These are phyloP conservation scores for Chironomus tentans DNA, from an alignment of 2,888 invertebrate genomes.

Conservation along the genomic window DNA sequence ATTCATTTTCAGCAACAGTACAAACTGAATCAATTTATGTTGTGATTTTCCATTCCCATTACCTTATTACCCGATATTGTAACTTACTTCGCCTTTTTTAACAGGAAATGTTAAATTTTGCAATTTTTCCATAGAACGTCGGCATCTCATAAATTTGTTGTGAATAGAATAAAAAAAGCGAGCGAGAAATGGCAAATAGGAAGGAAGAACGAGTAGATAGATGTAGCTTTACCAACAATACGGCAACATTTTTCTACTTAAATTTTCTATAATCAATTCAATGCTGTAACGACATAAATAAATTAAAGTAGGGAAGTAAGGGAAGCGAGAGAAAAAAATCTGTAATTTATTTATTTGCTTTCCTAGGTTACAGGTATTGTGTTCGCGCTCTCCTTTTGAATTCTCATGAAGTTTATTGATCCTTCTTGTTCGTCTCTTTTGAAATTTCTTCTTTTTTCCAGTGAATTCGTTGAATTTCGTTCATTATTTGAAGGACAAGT, in stretches of 20 bases:
- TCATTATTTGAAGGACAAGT: neutral
- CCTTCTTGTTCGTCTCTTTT: neutral
- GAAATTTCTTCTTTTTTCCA: neutral
- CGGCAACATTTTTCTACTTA: neutral
- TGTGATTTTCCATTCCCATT: neutral
- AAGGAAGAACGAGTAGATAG: neutral
- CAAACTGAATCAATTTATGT: neutral
- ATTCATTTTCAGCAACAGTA: neutral
- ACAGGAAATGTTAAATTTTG: conserved; percentile 12
- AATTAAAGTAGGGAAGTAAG: neutral
- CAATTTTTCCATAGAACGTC: neutral
- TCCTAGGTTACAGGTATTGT: neutral
- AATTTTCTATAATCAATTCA: conserved; percentile 19
- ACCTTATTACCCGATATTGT: neutral
- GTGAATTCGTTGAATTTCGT: neutral
- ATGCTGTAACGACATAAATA: conserved; percentile 19
- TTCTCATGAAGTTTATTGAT: neutral
- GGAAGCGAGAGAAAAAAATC: neutral
- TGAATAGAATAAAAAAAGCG: neutral
- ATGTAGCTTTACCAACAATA: too few species aligned
- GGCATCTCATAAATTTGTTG: neutral
- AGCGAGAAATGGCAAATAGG: neutral
- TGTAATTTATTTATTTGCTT: conserved; percentile 15
- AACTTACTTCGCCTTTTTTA: neutral
- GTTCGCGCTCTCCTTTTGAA: neutral